Evolutionary conservation across 1,140 invertebrate species (phyloP).

Genomic region (Drosophila kepulauana): DNA sequence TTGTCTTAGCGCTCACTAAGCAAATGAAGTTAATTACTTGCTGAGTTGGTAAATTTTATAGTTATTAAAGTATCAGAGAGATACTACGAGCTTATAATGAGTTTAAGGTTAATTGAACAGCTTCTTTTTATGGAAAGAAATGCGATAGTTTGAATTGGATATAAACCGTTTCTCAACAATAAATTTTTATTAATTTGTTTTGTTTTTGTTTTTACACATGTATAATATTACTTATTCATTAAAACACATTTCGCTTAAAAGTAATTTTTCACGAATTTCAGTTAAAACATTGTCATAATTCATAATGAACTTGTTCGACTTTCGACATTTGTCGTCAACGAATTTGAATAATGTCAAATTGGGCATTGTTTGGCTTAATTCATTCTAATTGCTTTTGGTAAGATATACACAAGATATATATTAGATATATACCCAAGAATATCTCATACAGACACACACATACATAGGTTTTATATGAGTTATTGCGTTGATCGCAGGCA

Average conservation of each 20-base stretch:
- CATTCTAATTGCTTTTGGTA: constrained; percentile 13
- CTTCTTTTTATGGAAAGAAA: background rate
- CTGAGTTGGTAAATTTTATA: too few species aligned
- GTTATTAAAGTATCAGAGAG: too few species aligned
- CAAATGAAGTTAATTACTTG: too few species aligned
- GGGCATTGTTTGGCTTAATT: constrained; percentile 8
- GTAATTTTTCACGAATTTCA: constrained; percentile 30
- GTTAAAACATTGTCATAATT: constrained; percentile 24
- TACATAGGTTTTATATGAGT: background rate
- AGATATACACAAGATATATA: background rate
- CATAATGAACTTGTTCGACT: background rate
- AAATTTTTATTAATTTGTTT: constrained; percentile 62
- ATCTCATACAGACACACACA: too few species aligned
- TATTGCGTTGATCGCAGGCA: background rate
- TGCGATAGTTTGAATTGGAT: constrained; percentile 9
- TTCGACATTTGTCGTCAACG: background rate
- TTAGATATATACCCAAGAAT: too few species aligned
- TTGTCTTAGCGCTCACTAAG: too few species aligned
- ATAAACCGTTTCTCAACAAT: constrained; percentile 28
- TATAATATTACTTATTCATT: constrained; percentile 65
- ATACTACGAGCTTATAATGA: too few species aligned
- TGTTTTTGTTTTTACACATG: constrained; percentile 60
- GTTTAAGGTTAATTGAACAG: background rate
- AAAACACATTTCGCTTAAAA: constrained; percentile 71
- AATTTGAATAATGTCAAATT: background rate